Base-by-base conservation (phyloP, 37 sponge, comb jelly and placozoan genomes). In the Geodia barretti region DNA sequence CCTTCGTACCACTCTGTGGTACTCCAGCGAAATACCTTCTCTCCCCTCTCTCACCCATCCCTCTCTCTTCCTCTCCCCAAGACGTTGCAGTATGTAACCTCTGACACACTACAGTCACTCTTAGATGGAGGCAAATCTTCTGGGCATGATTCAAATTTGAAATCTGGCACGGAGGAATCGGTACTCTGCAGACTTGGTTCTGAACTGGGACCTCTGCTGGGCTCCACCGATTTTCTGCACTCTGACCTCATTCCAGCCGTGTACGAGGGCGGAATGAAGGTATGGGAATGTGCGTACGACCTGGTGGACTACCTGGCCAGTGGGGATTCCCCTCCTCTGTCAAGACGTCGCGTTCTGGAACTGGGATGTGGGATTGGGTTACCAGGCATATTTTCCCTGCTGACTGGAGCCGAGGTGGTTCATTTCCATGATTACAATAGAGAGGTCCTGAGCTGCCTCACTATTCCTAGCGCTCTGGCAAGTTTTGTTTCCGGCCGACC, bases 251-350 rank as follows among this genome's bases (percentile, higher is more conserved):
- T 95, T 70, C 80, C 96, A 38, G 87, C 87, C 23, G 86, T 91
- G 23, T 98, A 98, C 64, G 98, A 98, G 81, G 99, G 99, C 41
- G 99, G 99, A 1, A 62, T 98, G 62, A 94, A 92, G 72, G 66
- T 96, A 32, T 98, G 99, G 99, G 99, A 98, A 65, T 89, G 99
- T 61, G 68, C 93, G 11, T 72, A 89, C 73, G 99, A 98, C 35
- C 79, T 98, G 31, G 63, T 92, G 21, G 41, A 72, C 17, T 92
- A 76, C 39, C 67, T 98, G 0, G 9, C 58, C n/a, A 32, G 74
- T 0, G 32, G 67, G 11, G 39, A 68, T 0, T 64, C 75, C 31
- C 35, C 33, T 8, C 14, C 74, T 4, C 70, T 85, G 20, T 23
- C 59, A 7, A 89, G 92, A 9, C 62, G 62, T 36, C 43, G 72